Evolutionary conservation across 1,140 invertebrate species (phyloP).

Genomic region (Lanistes nyassanus): DNA sequence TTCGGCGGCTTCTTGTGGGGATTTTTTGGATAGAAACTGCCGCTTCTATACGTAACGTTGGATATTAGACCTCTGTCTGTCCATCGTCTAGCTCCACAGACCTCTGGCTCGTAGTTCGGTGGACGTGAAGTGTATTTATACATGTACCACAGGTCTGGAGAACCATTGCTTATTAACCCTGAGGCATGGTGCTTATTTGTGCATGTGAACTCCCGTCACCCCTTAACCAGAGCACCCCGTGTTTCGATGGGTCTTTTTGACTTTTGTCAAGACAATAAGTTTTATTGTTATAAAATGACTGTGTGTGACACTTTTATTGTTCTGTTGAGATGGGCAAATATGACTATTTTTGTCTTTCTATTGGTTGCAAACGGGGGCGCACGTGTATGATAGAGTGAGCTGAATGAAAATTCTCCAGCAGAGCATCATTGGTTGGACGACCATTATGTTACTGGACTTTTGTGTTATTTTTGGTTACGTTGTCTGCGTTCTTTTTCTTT

Average conservation of each 20-base stretch:
- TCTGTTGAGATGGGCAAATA: no score
- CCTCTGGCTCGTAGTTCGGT: neutral
- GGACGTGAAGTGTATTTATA: neutral
- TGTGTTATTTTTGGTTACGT: no score
- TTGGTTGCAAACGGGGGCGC: no score
- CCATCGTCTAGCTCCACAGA: no score
- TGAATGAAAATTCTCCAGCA: no score
- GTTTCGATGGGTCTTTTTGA: neutral
- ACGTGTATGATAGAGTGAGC: no score
- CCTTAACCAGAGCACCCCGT: neutral
- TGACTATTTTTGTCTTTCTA: neutral
- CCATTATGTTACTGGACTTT: no score
- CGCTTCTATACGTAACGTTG: neutral
- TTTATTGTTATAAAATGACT: neutral
- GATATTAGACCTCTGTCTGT: no score
- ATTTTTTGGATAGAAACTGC: slow-evolving; percentile 47
- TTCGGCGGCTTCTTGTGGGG: slow-evolving; percentile 60
- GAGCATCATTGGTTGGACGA: no score
- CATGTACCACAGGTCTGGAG: neutral
- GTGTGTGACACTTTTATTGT: neutral
- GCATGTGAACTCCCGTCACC: neutral
- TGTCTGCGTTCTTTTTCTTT: no score
- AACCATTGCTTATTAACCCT: neutral
- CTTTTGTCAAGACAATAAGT: no score
- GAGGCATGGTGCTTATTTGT: neutral